Conservation (phyloP, 2,797 vertebrate genomes). For the Artibeus jamaicensis region DNA sequence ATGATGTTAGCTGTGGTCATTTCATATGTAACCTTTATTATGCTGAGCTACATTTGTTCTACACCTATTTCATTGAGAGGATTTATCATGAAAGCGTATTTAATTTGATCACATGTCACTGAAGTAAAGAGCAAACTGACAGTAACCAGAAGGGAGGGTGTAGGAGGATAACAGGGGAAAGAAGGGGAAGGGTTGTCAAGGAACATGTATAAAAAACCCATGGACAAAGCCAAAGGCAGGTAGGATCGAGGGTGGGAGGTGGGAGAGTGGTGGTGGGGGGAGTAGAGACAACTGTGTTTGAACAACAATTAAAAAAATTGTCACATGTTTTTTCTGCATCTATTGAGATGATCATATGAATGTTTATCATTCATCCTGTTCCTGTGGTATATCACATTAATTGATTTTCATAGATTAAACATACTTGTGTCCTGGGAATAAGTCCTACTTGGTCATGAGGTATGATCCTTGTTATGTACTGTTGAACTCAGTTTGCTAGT, state of each 20-base stretch:
- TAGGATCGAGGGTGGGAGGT: too few relatives aligned
- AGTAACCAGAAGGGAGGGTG: too few relatives aligned
- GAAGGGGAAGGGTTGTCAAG: too few relatives aligned
- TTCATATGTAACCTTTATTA: not conserved
- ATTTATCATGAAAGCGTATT: not conserved
- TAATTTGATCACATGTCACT: not conserved
- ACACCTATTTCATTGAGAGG: too few relatives aligned
- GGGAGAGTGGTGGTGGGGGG: too few relatives aligned
- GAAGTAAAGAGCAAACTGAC: too few relatives aligned
- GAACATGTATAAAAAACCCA: too few relatives aligned
- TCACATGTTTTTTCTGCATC: not conserved
- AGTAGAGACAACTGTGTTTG: too few relatives aligned
- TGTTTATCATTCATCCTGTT: not conserved
- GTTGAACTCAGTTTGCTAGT: not conserved
- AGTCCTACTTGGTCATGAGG: not conserved
- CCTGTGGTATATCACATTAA: not conserved
- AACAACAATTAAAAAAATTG: too few relatives aligned
- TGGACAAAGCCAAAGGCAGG: too few relatives aligned
- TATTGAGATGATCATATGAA: not conserved
- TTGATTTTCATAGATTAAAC: not conserved
- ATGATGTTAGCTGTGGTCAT: not conserved
- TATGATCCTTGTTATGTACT: not conserved
- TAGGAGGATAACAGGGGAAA: too few relatives aligned
- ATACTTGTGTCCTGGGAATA: not conserved
- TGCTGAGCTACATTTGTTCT: not conserved